Evolutionary conservation across 2,113 vertebrate species (phyloP).

Genomic region (Malurus alboscapulatus): DNA sequence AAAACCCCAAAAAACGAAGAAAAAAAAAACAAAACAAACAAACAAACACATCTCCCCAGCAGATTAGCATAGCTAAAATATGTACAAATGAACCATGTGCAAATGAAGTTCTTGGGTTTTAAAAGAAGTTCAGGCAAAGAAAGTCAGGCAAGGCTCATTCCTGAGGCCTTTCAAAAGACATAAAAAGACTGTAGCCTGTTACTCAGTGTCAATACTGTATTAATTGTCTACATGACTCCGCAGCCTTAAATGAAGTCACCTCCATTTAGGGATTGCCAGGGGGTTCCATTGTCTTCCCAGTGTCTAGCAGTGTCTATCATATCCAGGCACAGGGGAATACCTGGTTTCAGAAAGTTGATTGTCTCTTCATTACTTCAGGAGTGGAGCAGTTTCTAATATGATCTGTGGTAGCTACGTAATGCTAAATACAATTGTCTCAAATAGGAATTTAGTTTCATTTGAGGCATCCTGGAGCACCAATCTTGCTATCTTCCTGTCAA

Average conservation of each 20-base stretch:
- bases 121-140: not conserved
- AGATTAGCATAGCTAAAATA: not conserved
- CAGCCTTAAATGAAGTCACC: not conserved
- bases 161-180: not conserved
- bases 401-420: not conserved
- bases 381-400: not conserved
- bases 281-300: not conserved
- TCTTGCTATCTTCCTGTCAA: not conserved
- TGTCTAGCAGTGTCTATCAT: not conserved
- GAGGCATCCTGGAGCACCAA: not conserved
- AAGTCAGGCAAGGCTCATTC: not conserved
- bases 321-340: not conserved
- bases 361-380: not conserved
- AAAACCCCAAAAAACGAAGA: not conserved
- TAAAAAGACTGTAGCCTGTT: not conserved
- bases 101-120: not conserved
- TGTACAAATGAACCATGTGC: not conserved
- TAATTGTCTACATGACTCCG: not conserved
- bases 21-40: no score
- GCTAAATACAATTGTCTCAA: not conserved
- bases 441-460: not conserved
- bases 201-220: not conserved
- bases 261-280: not conserved
- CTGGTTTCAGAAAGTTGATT: not conserved
- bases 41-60: rapidly evolving